Conservation (phyloP, 2,113 vertebrate genomes). For the Grallaria varia region DNA sequence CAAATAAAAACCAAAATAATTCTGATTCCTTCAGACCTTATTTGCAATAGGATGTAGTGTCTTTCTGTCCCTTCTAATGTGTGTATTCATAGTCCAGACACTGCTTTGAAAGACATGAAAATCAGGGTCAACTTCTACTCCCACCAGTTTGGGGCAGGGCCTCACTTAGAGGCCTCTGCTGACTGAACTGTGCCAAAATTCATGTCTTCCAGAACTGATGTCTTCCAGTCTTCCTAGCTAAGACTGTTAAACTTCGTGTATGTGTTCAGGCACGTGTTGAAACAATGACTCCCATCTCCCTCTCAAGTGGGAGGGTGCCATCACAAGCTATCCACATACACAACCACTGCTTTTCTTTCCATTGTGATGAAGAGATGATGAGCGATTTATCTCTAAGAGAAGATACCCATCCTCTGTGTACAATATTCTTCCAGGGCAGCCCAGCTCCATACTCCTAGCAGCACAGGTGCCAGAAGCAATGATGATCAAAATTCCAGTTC, state of each 20-base stretch:
- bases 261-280: neutral
- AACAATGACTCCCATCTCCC: neutral
- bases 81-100: neutral
- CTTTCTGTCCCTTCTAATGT: neutral
- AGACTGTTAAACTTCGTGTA: neutral
- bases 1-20: neutral
- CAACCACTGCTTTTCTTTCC: neutral
- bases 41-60: neutral
- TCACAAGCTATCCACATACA: neutral
- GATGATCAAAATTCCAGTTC: neutral
- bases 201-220: fast-evolving
- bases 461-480: neutral
- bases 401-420: fast-evolving
- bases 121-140: neutral
- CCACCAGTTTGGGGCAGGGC: neutral
- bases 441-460: neutral
- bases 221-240: neutral
- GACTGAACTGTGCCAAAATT: neutral
- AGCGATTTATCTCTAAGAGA: neutral
- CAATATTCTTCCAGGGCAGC: neutral
- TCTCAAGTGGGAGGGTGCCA: neutral
- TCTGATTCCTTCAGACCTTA: neutral
- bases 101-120: neutral
- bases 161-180: neutral
- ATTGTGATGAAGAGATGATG: neutral